Evolutionary conservation across 2,797 vertebrate genomes (phyloP).

Genomic region (Halcyon smyrnensis): DNA sequence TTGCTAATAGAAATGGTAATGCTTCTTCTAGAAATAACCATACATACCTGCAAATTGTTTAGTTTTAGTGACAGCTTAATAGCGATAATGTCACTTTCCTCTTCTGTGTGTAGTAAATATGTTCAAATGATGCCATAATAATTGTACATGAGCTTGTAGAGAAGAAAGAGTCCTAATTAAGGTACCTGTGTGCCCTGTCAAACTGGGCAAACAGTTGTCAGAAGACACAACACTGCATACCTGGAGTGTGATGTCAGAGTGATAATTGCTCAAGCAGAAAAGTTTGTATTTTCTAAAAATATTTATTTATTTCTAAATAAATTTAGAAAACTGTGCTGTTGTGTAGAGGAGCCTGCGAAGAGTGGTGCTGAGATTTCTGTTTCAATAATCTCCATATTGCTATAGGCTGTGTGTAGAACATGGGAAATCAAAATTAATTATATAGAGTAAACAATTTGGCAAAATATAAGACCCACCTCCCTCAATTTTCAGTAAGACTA

Average conservation of each 20-base stretch:
- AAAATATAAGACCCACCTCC: neutral
- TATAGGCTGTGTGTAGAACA: neutral
- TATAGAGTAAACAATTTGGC: neutral
- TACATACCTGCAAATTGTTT: neutral
- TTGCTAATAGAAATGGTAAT: neutral
- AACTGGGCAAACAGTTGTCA: slow-evolving; percentile 26
- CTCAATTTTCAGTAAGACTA: neutral
- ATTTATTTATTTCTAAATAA: neutral
- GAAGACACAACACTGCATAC: neutral
- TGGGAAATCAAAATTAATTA: slow-evolving; percentile 10
- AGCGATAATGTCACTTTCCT: neutral
- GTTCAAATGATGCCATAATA: slow-evolving; percentile 27
- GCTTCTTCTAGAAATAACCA: neutral
- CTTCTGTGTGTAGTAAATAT: neutral
- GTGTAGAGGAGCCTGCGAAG: neutral
- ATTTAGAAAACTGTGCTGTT: neutral
- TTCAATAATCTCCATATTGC: neutral
- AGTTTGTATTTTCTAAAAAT: neutral
- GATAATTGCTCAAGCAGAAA: neutral
- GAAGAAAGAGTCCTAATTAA: slow-evolving; percentile 27
- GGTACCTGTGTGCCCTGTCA: neutral
- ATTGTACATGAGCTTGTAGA: neutral
- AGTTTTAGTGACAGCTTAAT: slow-evolving; percentile 29
- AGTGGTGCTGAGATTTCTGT: neutral
- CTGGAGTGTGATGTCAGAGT: neutral